phyloP scores from a whole-genome alignment of 2,888 invertebrate species.

The Caradrina kadenii region DNA sequence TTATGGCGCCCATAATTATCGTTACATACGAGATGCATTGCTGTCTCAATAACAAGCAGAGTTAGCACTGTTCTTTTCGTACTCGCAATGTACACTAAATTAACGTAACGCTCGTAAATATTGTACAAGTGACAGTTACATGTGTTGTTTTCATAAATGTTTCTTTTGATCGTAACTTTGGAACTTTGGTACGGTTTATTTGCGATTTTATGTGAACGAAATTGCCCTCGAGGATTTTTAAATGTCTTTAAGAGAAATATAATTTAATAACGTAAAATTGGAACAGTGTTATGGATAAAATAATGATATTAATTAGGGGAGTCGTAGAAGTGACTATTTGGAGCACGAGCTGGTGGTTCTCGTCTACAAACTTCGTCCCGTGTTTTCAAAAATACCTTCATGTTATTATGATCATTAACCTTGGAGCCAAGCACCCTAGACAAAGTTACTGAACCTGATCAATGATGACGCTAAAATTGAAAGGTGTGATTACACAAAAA shows the following conservation, averaged over 20 bases:
- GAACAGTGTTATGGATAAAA: background rate
- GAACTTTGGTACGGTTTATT: slow-evolving; percentile 41
- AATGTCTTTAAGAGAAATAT: slow-evolving; percentile 14
- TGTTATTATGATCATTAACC: background rate
- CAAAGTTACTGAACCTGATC: background rate
- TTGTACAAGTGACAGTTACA: slow-evolving; percentile 49
- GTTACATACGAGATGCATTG: slow-evolving; percentile 36
- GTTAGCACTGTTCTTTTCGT: slow-evolving; percentile 9
- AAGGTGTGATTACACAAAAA: background rate
- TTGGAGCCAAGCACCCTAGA: no score
- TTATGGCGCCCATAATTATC: slow-evolving; percentile 45
- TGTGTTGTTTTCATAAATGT: slow-evolving; percentile 55
- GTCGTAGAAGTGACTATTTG: background rate
- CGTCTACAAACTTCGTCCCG: background rate
- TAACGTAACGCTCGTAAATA: slow-evolving; percentile 46
- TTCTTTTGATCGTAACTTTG: slow-evolving; percentile 55
- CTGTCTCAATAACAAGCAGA: slow-evolving; percentile 25
- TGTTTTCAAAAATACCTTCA: background rate
- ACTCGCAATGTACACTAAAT: slow-evolving; percentile 39
- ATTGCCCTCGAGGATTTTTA: slow-evolving; percentile 31
- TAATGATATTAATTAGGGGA: background rate
- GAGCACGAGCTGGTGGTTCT: background rate
- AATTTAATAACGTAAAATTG: slow-evolving; percentile 6
- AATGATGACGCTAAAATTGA: background rate
- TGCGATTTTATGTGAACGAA: slow-evolving; percentile 33